phyloP scores from a whole-genome alignment of 1,140 invertebrate species.

The Zophobas atratus region DNA sequence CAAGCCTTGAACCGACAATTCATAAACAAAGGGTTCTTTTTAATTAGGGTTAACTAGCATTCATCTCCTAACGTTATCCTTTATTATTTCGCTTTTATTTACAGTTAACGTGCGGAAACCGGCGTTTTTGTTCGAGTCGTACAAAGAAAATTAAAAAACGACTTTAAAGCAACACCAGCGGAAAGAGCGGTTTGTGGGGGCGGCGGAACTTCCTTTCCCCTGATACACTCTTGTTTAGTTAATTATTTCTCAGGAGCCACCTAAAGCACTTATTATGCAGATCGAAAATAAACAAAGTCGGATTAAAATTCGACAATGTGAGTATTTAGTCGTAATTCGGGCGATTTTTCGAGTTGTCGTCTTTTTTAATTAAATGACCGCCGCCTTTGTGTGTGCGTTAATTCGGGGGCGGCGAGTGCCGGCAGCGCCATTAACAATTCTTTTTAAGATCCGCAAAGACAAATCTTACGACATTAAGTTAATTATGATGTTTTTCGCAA shows the following conservation, averaged over 20 bases:
- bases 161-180: background rate
- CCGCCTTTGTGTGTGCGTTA: too few species aligned
- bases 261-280: too few species aligned
- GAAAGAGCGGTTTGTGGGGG: background rate
- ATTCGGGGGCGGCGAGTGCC: too few species aligned
- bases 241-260: too few species aligned
- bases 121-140: background rate
- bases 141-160: constrained; percentile 24
- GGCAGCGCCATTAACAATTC: background rate
- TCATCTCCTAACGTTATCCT: constrained; percentile 27
- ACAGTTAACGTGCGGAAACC: constrained; percentile 13
- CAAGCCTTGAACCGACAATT: constrained; percentile 44
- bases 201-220: too few species aligned
- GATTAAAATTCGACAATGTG: too few species aligned
- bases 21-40: constrained; percentile 38
- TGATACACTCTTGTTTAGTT: too few species aligned
- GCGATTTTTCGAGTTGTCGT: too few species aligned
- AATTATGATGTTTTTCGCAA: constrained; percentile 36
- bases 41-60: constrained; percentile 34
- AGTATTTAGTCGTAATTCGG: too few species aligned
- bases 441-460: constrained; percentile 10
- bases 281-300: too few species aligned
- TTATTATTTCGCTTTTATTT: constrained; percentile 39
- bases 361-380: too few species aligned
- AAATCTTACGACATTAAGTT: constrained; percentile 25